Evolutionary conservation across 2,113 vertebrate genomes (phyloP).

Genomic region (Catagonus wagneri): DNA sequence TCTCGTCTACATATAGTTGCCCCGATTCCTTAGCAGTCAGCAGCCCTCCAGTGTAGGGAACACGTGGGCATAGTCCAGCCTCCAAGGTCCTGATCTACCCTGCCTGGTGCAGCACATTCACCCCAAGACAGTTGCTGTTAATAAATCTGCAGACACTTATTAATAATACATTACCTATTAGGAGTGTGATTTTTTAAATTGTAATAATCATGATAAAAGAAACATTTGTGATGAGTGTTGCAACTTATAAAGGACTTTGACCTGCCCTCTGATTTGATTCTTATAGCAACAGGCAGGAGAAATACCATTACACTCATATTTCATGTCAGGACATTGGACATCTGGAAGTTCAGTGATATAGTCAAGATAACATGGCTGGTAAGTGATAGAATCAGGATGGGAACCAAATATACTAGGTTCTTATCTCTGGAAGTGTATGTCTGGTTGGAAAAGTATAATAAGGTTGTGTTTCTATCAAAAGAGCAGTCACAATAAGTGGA

Average conservation of each 20-base stretch:
- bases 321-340: background rate
- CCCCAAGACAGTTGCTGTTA: background rate
- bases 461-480: background rate
- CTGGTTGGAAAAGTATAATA: background rate
- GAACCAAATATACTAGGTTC: background rate
- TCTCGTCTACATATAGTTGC: background rate
- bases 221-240: background rate
- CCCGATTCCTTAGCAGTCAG: background rate
- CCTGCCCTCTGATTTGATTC: background rate
- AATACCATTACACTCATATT: background rate
- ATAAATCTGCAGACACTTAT: background rate
- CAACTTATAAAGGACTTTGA: background rate
- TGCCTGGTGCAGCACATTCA: background rate
- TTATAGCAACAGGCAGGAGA: background rate
- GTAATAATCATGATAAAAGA: background rate
- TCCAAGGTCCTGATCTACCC: background rate
- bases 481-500: background rate
- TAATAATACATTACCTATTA: background rate
- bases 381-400: background rate
- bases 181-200: background rate
- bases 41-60: background rate
- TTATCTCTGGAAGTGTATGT: background rate
- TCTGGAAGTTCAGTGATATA: background rate
- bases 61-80: too few relatives aligned
- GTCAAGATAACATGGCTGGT: background rate